Percentiles rank a stretch among this genome's conserved stretches.
Conservation (phyloP, 1,140 invertebrate species). For the Bicyclus anynana region DNA sequence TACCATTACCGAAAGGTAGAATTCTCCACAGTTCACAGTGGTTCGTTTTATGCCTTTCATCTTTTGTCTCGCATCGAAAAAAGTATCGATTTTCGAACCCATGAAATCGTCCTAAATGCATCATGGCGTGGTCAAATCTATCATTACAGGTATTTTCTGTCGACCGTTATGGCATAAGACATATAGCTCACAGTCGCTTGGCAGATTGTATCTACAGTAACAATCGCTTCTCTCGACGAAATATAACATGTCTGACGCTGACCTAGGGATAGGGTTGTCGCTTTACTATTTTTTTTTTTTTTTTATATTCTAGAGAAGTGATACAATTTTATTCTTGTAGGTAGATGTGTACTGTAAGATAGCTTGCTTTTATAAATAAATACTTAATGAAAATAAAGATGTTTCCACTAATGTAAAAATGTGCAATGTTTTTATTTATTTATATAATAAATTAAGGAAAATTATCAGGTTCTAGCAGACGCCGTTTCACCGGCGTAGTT, state of each 20-base stretch:
- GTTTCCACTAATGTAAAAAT: too few species aligned
- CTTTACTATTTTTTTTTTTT: background rate
- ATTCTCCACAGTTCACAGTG: background rate
- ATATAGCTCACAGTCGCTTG: background rate
- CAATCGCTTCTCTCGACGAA: conserved; percentile 14
- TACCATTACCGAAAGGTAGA: background rate
- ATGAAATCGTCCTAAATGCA: conserved; percentile 25
- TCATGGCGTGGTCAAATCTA: conserved; percentile 16
- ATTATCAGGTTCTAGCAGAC: too few species aligned
- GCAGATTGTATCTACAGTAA: conserved; percentile 13
- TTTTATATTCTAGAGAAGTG: too few species aligned
- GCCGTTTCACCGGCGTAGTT: too few species aligned
- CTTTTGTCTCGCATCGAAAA: conserved; percentile 13
- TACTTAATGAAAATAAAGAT: too few species aligned
- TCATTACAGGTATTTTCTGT: background rate
- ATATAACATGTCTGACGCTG: conserved; percentile 17
- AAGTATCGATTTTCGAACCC: conserved; percentile 22
- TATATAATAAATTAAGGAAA: too few species aligned
- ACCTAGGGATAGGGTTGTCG: conserved; percentile 9
- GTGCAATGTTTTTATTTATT: too few species aligned
- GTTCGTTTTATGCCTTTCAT: background rate
- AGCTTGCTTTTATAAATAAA: too few species aligned
- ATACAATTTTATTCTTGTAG: too few species aligned
- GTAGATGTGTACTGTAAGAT: too few species aligned
- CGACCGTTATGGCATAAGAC: background rate